Evolutionary conservation across 2,113 vertebrate genomes (phyloP), one percentile per base, ranked within the genome.

Genomic region (Cichladusa arquata): DNA sequence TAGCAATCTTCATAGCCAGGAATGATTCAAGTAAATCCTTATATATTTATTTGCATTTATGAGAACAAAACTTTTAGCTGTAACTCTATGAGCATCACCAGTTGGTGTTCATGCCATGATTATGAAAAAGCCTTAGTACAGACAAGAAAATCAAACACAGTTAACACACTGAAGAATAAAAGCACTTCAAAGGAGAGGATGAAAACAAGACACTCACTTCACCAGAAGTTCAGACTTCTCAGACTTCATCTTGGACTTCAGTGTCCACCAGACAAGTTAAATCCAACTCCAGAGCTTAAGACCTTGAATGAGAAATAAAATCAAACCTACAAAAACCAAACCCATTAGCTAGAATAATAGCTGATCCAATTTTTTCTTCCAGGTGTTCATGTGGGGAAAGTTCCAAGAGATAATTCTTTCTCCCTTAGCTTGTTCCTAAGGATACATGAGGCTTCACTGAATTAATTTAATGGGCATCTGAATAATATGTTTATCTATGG

Each of bases 401-500:
- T 29, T 77, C 44, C 50, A 73, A 80, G 51, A 66, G 25, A 38
- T 8, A 81, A 36, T 88, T 91, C n/a, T 85, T 87, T 70, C 64
- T 34, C 19, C 20, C 8, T 66, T 44, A 73, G 18, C 29, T 61
- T 88, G 25, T 81, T 86, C 65, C 71, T 95, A 54, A 61, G 47
- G 44, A 81, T 57, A 70, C 31, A 34, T 9, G 34, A 92, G n/a
- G 60, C 73, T 78, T 88, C 61, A 79, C 2, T 81, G 72, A 86
- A 92, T 78, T 89, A 81, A 81, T 72, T 81, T 64, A 78, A 81
- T 28, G 92, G 25, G 2, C 11, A 73, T 19, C 72, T 90, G 71
- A 91, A 93, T 87, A 87, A 95, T 81, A 86, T 18, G 51, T 71
- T 94, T 84, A 56, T 67, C 61, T 69, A 18, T 56, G 58, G 51